phyloP scores from a whole-genome alignment of 2,888 invertebrate genomes.

The Eulithis testata region DNA sequence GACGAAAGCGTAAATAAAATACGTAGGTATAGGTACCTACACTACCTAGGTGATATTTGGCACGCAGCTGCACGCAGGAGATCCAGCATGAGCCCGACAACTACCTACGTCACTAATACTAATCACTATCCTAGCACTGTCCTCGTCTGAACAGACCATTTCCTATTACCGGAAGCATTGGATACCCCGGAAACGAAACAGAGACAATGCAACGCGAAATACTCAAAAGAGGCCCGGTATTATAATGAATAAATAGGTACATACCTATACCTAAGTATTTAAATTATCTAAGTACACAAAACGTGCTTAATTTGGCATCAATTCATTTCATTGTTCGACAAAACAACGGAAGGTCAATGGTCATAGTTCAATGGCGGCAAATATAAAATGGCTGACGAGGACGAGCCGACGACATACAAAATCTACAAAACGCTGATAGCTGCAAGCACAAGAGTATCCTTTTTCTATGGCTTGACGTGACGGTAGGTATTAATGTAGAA shows the following conservation, averaged over 20 bases:
- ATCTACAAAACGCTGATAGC: too few relatives aligned
- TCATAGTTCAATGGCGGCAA: slow-evolving; percentile 44
- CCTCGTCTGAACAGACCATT: slow-evolving; percentile 24
- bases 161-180: neutral
- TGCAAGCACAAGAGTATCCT: too few relatives aligned
- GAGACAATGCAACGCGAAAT: neutral
- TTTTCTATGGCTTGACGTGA: too few relatives aligned
- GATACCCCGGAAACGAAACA: neutral
- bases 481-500: too few relatives aligned
- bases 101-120: too few relatives aligned
- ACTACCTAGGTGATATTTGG: too few relatives aligned
- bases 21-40: too few relatives aligned
- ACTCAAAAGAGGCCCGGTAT: neutral
- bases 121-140: neutral
- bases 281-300: slow-evolving; percentile 15
- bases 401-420: slow-evolving; percentile 5
- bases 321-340: slow-evolving; percentile 38
- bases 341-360: slow-evolving; percentile 28
- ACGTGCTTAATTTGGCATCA: slow-evolving; percentile 34
- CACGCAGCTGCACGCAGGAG: too few relatives aligned
- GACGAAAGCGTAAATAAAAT: too few relatives aligned
- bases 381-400: slow-evolving; percentile 40
- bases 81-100: too few relatives aligned
- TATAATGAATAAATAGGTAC: too few relatives aligned
- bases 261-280: neutral